Conservation (phyloP, 2,797 vertebrate genomes). For the Neoniphon sammara region DNA sequence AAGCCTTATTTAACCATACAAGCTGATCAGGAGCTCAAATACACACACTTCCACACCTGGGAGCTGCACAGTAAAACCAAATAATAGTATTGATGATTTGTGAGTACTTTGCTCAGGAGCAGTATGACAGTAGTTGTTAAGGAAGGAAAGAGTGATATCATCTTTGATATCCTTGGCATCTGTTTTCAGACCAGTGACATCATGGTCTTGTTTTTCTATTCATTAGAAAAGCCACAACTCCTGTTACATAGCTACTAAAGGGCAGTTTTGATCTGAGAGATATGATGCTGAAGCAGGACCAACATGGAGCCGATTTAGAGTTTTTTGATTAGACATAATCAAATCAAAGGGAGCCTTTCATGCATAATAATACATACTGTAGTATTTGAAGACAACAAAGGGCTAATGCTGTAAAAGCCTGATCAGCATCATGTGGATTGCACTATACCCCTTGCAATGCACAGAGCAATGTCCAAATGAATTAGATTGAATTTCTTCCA, state of each 20-base stretch:
- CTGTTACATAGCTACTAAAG: background rate
- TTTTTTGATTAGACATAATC: too few species aligned
- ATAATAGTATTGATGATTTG: background rate
- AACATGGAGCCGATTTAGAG: too few species aligned
- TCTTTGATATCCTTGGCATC: background rate
- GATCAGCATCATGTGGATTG: conserved; percentile 29
- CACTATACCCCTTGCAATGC: background rate
- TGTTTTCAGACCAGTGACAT: background rate
- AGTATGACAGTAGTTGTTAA: background rate
- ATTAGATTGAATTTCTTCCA: background rate
- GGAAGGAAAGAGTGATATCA: background rate
- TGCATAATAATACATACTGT: background rate
- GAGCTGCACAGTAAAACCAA: conserved; percentile 25
- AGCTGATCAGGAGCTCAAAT: background rate
- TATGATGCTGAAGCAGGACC: background rate
- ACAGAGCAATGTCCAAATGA: background rate
- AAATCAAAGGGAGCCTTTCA: background rate
- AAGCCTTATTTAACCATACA: background rate
- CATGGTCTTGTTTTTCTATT: background rate
- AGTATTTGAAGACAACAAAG: background rate
- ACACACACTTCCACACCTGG: conserved; percentile 8
- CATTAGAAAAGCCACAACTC: background rate
- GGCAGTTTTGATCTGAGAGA: background rate
- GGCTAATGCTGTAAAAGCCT: conserved; percentile 17
- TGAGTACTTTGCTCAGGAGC: background rate